Percentiles rank a stretch among this genome's conserved stretches.
phyloP scores from a whole-genome alignment of 2,113 vertebrate species.

The Antechinus flavipes region DNA sequence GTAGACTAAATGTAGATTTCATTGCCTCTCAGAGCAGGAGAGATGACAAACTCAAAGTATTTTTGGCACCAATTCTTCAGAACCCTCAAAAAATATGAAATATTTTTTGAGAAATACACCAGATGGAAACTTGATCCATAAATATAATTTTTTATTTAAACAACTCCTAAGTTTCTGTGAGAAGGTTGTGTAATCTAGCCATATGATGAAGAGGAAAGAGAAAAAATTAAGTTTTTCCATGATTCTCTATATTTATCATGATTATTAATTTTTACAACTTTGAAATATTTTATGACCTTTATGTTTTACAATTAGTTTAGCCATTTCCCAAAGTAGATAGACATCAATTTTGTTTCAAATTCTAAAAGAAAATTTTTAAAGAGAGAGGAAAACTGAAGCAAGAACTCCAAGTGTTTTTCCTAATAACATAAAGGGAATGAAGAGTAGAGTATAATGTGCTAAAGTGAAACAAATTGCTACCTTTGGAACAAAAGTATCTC shows the following conservation, averaged over 20 bases:
- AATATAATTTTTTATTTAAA: neutral
- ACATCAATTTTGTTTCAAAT: too few relatives aligned
- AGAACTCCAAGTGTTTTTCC: neutral
- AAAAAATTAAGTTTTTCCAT: too few relatives aligned
- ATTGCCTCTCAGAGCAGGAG: neutral
- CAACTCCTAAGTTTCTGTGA: neutral
- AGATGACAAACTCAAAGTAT: neutral
- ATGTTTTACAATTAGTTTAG: too few relatives aligned
- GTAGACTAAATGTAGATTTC: neutral
- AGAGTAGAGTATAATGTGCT: neutral
- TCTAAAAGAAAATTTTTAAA: neutral
- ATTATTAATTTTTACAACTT: too few relatives aligned
- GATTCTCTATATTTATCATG: too few relatives aligned
- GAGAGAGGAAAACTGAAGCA: neutral
- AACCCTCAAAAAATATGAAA: neutral
- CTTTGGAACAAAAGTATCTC: neutral
- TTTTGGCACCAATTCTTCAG: neutral
- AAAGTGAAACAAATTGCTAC: neutral
- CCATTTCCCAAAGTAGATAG: too few relatives aligned
- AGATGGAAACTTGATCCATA: constrained; percentile 13
- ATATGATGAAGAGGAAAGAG: neutral
- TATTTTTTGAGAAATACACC: neutral
- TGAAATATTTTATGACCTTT: too few relatives aligned
- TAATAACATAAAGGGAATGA: neutral
- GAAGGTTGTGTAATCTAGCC: neutral